phyloP scores from a whole-genome alignment of 2,888 invertebrate genomes.

The Charanyca ferruginea region DNA sequence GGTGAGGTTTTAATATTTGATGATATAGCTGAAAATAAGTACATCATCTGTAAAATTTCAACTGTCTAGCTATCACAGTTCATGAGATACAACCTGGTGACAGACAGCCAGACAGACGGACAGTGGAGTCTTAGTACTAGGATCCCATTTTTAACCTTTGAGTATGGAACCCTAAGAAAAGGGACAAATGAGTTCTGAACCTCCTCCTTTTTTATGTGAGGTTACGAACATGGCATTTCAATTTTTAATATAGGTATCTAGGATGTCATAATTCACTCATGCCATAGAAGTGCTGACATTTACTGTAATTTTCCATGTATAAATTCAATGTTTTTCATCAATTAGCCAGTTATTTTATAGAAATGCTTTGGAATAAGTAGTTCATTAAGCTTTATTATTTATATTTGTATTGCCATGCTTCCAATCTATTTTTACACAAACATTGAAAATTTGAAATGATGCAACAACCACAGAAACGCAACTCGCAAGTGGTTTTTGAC shows the following conservation, averaged over 20 bases:
- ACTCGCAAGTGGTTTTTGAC: neutral
- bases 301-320: neutral
- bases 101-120: no score
- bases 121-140: no score
- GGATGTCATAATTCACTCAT: neutral
- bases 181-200: no score
- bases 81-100: no score
- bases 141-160: no score
- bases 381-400: neutral
- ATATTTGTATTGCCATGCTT: constrained; percentile 18
- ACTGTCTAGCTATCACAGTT: no score
- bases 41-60: no score
- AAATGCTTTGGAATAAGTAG: neutral
- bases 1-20: no score
- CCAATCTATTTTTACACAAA: constrained; percentile 35
- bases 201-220: no score
- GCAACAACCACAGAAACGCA: constrained; percentile 15
- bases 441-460: constrained; percentile 12
- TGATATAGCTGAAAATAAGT: no score
- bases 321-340: neutral
- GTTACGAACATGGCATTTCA: neutral
- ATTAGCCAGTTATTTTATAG: neutral
- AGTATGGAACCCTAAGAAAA: no score
- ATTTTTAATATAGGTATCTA: neutral
- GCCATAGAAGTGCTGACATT: neutral